Evolutionary conservation across 2,888 invertebrate species (phyloP).

Genomic region (Hemicrepidius hirtus): DNA sequence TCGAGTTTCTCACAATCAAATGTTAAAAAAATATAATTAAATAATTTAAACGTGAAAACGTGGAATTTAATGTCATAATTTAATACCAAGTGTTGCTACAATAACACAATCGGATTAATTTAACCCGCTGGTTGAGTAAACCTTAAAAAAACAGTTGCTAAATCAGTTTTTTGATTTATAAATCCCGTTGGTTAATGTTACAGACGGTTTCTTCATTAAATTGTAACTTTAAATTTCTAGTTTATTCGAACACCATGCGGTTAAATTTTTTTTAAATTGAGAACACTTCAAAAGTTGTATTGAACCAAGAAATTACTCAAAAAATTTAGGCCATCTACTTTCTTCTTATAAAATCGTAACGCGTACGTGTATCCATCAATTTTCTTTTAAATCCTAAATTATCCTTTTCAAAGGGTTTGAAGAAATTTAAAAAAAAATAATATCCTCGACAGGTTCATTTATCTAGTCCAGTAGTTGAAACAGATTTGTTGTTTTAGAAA

Average conservation of each 20-base stretch:
- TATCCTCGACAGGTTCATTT: background rate
- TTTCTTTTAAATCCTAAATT: background rate
- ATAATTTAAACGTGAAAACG: background rate
- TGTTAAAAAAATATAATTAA: background rate
- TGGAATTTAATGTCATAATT: slow-evolving; percentile 10
- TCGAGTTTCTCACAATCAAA: too few species aligned
- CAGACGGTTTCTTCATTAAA: slow-evolving; percentile 9
- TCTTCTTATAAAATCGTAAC: slow-evolving; percentile 38
- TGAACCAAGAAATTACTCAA: slow-evolving; percentile 33
- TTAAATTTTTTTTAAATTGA: background rate
- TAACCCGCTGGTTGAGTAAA: background rate
- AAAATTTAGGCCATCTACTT: slow-evolving; percentile 36
- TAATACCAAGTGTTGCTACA: background rate
- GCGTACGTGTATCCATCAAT: slow-evolving; percentile 9
- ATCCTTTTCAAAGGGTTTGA: too few species aligned
- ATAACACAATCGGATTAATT: background rate
- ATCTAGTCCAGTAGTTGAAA: slow-evolving; percentile 22
- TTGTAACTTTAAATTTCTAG: slow-evolving; percentile 2
- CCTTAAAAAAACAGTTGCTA: background rate
- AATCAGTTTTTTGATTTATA: background rate
- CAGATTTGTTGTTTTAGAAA: slow-evolving; percentile 28
- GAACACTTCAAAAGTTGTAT: background rate
- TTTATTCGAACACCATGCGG: slow-evolving; percentile 8
- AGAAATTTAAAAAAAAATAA: too few species aligned
- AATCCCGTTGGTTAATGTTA: slow-evolving; percentile 11